Evolutionary conservation across 2,113 vertebrate genomes (phyloP).

Genomic region (Eudorcas thomsonii): DNA sequence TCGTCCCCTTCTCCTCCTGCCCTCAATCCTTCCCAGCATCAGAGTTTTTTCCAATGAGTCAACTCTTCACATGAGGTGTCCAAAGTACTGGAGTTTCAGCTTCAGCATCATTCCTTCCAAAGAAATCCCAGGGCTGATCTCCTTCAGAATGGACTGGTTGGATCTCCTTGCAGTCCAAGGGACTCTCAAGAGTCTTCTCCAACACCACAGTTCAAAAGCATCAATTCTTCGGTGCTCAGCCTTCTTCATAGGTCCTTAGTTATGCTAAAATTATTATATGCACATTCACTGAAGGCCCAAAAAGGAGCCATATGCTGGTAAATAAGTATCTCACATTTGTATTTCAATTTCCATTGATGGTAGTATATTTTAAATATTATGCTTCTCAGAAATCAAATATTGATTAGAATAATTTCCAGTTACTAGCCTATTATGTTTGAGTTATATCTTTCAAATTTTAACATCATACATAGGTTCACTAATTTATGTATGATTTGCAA

Average conservation of each 20-base stretch:
- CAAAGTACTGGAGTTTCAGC: too few relatives aligned
- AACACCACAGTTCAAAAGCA: too few relatives aligned
- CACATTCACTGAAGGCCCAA: neutral
- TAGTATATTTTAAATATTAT: neutral
- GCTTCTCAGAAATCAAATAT: neutral
- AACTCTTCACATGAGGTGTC: too few relatives aligned
- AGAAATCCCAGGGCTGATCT: too few relatives aligned
- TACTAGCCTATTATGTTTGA: neutral
- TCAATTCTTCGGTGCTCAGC: too few relatives aligned
- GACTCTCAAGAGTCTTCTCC: too few relatives aligned
- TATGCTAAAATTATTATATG: neutral
- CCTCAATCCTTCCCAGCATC: too few relatives aligned
- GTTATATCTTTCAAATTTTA: neutral
- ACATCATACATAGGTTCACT: neutral
- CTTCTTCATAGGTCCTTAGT: neutral
- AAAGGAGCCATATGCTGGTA: neutral
- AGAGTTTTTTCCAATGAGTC: too few relatives aligned
- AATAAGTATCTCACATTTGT: neutral
- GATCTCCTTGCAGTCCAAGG: too few relatives aligned
- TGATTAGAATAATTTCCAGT: neutral
- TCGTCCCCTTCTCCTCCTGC: too few relatives aligned
- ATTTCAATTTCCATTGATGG: neutral
- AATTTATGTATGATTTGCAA: neutral
- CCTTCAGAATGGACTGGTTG: too few relatives aligned
- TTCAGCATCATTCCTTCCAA: too few relatives aligned